phyloP scores from a whole-genome alignment of 2,797 vertebrate species.

The Phoxinus dragarum region DNA sequence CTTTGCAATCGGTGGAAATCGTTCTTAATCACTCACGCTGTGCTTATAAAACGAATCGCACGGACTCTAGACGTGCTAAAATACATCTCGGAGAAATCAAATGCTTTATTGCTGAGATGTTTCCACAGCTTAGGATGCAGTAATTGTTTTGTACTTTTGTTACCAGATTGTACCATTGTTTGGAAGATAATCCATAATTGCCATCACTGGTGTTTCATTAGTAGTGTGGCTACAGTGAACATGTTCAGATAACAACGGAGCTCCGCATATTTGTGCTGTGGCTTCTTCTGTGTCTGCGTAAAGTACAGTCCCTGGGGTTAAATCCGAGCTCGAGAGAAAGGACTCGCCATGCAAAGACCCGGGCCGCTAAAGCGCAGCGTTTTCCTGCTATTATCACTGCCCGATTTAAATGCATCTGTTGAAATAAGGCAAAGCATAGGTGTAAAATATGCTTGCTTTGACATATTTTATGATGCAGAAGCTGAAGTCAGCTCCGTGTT shows the following conservation, averaged over 20 bases:
- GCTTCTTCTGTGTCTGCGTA: not conserved
- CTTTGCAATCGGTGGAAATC: not conserved
- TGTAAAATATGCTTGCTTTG: conserved; percentile 44
- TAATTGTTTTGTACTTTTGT: not conserved
- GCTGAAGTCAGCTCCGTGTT: conserved; percentile 31
- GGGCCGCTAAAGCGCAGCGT: not conserved
- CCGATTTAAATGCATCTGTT: conserved; percentile 27
- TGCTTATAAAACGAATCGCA: not conserved
- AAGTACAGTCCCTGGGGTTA: not conserved
- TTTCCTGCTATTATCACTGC: conserved; percentile 14
- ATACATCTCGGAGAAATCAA: not conserved
- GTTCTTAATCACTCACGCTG: not conserved
- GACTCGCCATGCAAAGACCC: not conserved
- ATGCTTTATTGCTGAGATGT: not conserved
- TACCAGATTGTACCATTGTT: too few species aligned
- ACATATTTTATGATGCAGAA: conserved; percentile 30
- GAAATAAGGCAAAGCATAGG: conserved; percentile 26
- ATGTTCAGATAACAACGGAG: not conserved
- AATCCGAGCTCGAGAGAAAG: conserved; percentile 10
- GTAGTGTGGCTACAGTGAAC: not conserved
- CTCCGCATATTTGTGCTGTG: not conserved
- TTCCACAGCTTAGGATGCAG: not conserved
- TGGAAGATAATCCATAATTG: conserved; percentile 14
- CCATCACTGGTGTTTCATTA: not conserved
- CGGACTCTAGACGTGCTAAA: not conserved